Conservation (phyloP, 1,140 invertebrate genomes). For the Antheraea pernyi region DNA sequence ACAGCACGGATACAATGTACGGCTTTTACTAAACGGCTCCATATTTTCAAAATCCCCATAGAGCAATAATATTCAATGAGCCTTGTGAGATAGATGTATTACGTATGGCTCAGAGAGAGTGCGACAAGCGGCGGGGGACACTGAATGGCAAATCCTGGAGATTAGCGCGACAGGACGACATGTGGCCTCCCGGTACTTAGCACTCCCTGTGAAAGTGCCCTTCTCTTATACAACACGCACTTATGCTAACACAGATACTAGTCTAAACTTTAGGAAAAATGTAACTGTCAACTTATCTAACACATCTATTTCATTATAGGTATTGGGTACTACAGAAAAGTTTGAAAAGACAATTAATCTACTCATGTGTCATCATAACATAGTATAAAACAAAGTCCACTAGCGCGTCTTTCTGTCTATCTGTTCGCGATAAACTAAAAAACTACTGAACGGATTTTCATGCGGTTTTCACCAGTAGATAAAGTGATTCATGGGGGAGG, state of each 20-base stretch:
- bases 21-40: conserved; percentile 77
- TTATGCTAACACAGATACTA: conserved; percentile 3
- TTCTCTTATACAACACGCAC: conserved; percentile 21
- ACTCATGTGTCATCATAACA: too few relatives aligned
- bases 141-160: conserved; percentile 71
- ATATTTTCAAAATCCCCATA: conserved; percentile 80
- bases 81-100: conserved; percentile 60
- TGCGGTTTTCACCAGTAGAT: too few relatives aligned
- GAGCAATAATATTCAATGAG: conserved; percentile 80
- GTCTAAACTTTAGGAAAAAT: neutral
- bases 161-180: conserved; percentile 76
- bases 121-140: conserved; percentile 60
- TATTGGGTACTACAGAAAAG: too few relatives aligned
- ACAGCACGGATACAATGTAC: conserved; percentile 74
- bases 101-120: conserved; percentile 35
- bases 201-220: conserved; percentile 42
- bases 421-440: too few relatives aligned
- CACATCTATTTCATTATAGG: neutral
- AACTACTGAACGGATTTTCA: too few relatives aligned
- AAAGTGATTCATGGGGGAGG: too few relatives aligned
- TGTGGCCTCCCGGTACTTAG: conserved; percentile 76
- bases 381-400: too few relatives aligned
- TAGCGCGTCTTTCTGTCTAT: too few relatives aligned
- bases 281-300: neutral
- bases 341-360: too few relatives aligned